phyloP scores from a whole-genome alignment of 2,113 vertebrate genomes.

The Peromyscus leucopus region DNA sequence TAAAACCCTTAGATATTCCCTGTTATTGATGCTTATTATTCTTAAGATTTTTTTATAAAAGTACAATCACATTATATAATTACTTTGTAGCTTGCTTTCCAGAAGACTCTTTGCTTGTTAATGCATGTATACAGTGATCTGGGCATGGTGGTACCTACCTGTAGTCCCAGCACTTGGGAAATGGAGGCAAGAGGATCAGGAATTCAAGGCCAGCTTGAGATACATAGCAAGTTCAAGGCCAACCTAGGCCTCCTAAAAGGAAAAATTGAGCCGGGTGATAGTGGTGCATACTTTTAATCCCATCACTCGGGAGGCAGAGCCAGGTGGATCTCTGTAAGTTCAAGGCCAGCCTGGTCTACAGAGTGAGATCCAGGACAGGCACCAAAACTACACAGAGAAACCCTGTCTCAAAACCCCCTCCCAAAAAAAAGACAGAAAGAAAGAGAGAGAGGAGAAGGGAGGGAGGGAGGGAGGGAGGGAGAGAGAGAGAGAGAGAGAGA shows the following conservation, averaged over 20 bases:
- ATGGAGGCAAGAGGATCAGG: not conserved
- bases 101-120: not conserved
- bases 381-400: too few species aligned
- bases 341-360: too few species aligned
- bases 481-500: too few species aligned
- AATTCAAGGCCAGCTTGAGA: not conserved
- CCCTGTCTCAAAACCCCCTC: too few species aligned
- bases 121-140: not conserved
- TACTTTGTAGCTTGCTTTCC: not conserved
- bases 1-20: not conserved
- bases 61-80: not conserved
- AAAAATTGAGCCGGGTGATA: too few species aligned
- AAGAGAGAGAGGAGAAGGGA: too few species aligned
- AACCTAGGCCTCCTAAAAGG: not conserved
- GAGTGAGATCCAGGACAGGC: too few species aligned
- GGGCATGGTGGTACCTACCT: not conserved
- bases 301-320: too few species aligned
- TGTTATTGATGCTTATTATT: not conserved
- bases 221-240: not conserved
- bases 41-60: slow-evolving; percentile 17
- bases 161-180: not conserved
- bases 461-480: too few species aligned
- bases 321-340: too few species aligned
- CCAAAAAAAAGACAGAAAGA: too few species aligned
- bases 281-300: too few species aligned